These are phyloP conservation scores for Antheraea pernyi DNA, from an alignment of 1,140 invertebrate species.

Conservation along the genomic window DNA sequence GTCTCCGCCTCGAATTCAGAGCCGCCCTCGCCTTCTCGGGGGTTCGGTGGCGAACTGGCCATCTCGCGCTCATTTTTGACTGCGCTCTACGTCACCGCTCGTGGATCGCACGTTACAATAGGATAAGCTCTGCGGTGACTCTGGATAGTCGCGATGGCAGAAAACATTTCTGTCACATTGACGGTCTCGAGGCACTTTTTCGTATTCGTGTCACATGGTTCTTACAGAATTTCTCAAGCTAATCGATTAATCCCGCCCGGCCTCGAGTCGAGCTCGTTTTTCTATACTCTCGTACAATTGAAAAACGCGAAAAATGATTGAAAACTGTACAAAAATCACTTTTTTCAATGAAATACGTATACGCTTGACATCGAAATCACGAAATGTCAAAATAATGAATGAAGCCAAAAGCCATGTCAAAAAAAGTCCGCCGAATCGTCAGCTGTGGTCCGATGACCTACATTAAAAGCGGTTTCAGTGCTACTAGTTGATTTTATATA, in stretches of 20 bases:
- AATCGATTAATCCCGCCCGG: conserved; percentile 32
- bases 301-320: conserved; percentile 43
- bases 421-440: conserved; percentile 72
- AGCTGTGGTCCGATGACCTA: conserved; percentile 40
- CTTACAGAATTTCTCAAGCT: conserved; percentile 60
- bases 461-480: conserved; percentile 22
- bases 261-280: conserved; percentile 29
- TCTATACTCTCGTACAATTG: conserved; percentile 40
- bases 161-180: conserved; percentile 79
- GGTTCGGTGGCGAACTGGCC: conserved; percentile 77
- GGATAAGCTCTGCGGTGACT: conserved; percentile 54
- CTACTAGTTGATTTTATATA: conserved; percentile 8
- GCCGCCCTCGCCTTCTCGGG: conserved; percentile 70
- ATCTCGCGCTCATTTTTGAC: conserved; percentile 78
- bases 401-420: conserved; percentile 76
- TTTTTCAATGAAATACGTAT: conserved; percentile 73
- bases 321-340: conserved; percentile 60
- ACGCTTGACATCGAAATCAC: conserved; percentile 77
- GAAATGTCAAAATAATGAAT: conserved; percentile 80
- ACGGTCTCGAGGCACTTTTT: conserved; percentile 77
- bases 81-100: conserved; percentile 67
- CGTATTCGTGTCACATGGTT: conserved; percentile 79
- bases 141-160: conserved; percentile 72
- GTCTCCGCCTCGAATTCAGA: conserved; percentile 65
- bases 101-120: conserved; percentile 63